Percentiles rank a stretch among this genome's conserved stretches.
phyloP scores from a whole-genome alignment of 2,113 vertebrate species.

The Odontesthes bonariensis region DNA sequence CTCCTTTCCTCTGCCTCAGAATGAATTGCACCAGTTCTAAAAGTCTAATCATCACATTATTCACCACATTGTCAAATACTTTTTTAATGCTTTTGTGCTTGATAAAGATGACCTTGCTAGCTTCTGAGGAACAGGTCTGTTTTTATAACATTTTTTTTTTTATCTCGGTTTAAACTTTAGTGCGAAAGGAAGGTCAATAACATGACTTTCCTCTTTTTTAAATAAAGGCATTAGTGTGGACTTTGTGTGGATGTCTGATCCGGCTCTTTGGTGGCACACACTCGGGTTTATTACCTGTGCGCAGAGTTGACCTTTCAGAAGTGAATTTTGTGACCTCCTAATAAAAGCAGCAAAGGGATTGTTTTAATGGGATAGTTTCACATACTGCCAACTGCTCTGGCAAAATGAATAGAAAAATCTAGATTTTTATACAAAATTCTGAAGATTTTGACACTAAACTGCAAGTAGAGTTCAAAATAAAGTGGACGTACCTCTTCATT shows the following conservation, averaged over 20 bases:
- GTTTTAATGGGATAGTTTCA: constrained; percentile 43
- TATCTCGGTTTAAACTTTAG: constrained; percentile 62
- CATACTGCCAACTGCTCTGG: constrained; percentile 26
- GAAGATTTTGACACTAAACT: constrained; percentile 16
- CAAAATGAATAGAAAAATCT: constrained; percentile 33
- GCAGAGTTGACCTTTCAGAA: constrained; percentile 71
- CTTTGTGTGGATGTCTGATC: constrained; percentile 77
- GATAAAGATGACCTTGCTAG: constrained; percentile 78
- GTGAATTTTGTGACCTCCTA: constrained; percentile 67
- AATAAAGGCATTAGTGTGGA: constrained; percentile 70
- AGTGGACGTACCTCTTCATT: constrained; percentile 34
- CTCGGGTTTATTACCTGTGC: constrained; percentile 75
- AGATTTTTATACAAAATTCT: constrained; percentile 29
- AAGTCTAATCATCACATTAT: constrained; percentile 79
- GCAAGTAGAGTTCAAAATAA: constrained; percentile 1
- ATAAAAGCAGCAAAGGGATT: constrained; percentile 56
- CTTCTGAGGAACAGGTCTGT: constrained; percentile 55
- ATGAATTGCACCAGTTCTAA: constrained; percentile 75
- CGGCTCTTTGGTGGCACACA: constrained; percentile 64
- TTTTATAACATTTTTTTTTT: constrained; percentile 60
- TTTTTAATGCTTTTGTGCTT: constrained; percentile 68
- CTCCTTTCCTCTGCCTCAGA: constrained; percentile 60
- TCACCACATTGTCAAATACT: constrained; percentile 74
- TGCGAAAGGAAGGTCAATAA: constrained; percentile 76
- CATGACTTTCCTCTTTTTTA: constrained; percentile 32